phyloP scores from a whole-genome alignment of 2,888 invertebrate genomes.

The Oscheius sp. region DNA sequence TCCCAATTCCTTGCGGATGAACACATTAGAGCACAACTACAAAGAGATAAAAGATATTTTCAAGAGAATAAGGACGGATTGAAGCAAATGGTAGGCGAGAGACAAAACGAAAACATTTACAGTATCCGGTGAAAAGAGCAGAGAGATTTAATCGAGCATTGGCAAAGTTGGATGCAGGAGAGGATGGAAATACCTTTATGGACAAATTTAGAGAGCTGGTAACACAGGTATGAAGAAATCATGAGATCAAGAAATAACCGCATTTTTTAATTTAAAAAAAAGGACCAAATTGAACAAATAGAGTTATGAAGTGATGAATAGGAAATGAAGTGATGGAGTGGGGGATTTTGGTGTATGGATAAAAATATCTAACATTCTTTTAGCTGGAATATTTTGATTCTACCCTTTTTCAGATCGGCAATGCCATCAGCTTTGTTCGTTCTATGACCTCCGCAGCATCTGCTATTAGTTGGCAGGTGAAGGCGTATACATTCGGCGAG shows the following conservation, averaged over 20 bases:
- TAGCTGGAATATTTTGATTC: too few relatives aligned
- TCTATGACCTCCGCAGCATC: conserved; percentile 85
- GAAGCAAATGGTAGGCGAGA: conserved; percentile 75
- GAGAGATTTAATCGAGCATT: conserved; percentile 92
- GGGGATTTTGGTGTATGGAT: too few relatives aligned
- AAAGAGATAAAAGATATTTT: conserved; percentile 81
- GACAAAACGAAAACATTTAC: conserved; percentile 30
- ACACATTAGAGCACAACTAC: conserved; percentile 90
- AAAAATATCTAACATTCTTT: too few relatives aligned
- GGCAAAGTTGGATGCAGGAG: conserved; percentile 83
- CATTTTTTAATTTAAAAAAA: too few relatives aligned
- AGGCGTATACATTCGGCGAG: conserved; percentile 31
- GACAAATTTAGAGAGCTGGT: conserved; percentile 91
- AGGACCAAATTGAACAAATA: too few relatives aligned
- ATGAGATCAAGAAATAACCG: neutral
- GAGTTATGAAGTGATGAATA: too few relatives aligned
- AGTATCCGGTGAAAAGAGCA: conserved; percentile 84
- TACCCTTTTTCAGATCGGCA: conserved; percentile 73
- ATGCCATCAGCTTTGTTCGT: conserved; percentile 93
- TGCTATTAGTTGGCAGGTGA: conserved; percentile 32
- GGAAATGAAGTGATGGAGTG: too few relatives aligned
- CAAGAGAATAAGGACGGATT: conserved; percentile 79
- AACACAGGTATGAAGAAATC: conserved; percentile 81
- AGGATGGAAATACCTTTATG: conserved; percentile 85
- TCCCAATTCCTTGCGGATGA: conserved; percentile 98